These are phyloP conservation scores for Caenorhabditis sp. DNA, from an alignment of 2,888 invertebrate species.

Conservation along the genomic window DNA sequence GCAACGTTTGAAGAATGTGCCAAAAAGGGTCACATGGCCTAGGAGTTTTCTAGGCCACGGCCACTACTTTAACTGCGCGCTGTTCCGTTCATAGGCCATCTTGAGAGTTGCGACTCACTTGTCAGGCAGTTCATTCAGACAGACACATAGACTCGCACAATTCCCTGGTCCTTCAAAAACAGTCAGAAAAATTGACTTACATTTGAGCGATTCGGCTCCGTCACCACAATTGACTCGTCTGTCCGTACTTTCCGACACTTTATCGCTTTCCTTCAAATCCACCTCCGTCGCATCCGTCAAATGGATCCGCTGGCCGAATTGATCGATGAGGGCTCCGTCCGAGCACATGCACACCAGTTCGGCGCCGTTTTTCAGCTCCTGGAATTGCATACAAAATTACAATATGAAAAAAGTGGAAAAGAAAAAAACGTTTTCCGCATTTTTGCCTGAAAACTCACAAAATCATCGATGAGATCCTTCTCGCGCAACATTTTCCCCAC, in stretches of 20 bases:
- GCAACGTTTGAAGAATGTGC: too few species aligned
- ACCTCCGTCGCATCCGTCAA: slow-evolving; percentile 6
- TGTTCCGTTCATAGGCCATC: too few species aligned
- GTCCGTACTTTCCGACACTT: slow-evolving; percentile 11
- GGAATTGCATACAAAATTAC: not conserved
- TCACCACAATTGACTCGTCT: slow-evolving; percentile 31
- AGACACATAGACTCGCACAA: too few species aligned
- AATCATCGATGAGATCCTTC: slow-evolving; percentile 39
- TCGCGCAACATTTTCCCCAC: slow-evolving; percentile 12
- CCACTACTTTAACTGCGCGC: too few species aligned
- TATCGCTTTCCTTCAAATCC: slow-evolving; percentile 36
- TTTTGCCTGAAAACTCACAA: too few species aligned
- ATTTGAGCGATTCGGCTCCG: slow-evolving; percentile 41
- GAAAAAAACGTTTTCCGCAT: too few species aligned
- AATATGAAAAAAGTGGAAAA: not conserved
- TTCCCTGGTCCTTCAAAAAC: too few species aligned
- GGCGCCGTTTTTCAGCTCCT: slow-evolving; percentile 36
- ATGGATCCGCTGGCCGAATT: slow-evolving; percentile 21
- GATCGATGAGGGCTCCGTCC: slow-evolving; percentile 50
- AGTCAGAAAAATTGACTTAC: slow-evolving; percentile 10
- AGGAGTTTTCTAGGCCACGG: too few species aligned
- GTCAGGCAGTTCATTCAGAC: too few species aligned
- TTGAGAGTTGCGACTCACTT: too few species aligned
- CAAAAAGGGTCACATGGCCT: too few species aligned
- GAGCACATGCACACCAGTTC: slow-evolving; percentile 50